Conservation (phyloP, 2,888 invertebrate genomes). For the Tinea trinotella region DNA sequence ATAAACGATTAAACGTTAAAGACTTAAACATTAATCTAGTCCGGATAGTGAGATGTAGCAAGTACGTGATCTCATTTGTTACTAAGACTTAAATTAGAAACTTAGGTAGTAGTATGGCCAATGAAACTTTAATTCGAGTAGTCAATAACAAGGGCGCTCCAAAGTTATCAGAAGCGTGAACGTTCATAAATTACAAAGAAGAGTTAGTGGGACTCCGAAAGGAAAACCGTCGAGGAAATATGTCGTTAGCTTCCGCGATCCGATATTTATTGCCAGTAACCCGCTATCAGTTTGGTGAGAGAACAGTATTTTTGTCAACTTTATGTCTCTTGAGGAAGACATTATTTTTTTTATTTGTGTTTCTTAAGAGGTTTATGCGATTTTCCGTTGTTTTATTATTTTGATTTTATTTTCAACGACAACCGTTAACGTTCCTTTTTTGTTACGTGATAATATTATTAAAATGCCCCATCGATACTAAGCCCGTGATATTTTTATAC, state of each 20-base stretch:
- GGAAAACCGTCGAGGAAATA: conserved; percentile 20
- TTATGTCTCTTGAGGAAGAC: conserved; percentile 15
- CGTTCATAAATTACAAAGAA: conserved; percentile 14
- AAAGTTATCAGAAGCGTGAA: conserved; percentile 6
- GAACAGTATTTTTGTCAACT: conserved; percentile 17
- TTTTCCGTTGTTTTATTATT: background rate
- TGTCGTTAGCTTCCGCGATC: conserved; percentile 23
- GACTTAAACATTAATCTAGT: too few species aligned
- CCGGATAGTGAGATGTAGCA: too few species aligned
- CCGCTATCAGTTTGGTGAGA: conserved; percentile 18
- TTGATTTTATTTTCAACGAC: background rate
- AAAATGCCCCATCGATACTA: too few species aligned
- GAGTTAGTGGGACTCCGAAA: conserved; percentile 14
- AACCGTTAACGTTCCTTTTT: background rate
- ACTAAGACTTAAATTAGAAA: background rate
- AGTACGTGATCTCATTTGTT: too few species aligned
- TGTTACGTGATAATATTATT: background rate
- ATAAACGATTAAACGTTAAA: too few species aligned
- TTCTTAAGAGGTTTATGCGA: conserved; percentile 1
- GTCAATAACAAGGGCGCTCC: conserved; percentile 4
- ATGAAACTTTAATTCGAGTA: background rate
- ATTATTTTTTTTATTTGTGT: conserved; percentile 11
- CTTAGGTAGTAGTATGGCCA: background rate
- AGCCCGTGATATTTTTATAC: too few species aligned
- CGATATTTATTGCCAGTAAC: conserved; percentile 23